Evolutionary conservation across 2,888 invertebrate species (phyloP), one percentile per base, ranked within the genome.

Genomic region (Erannis defoliaria): DNA sequence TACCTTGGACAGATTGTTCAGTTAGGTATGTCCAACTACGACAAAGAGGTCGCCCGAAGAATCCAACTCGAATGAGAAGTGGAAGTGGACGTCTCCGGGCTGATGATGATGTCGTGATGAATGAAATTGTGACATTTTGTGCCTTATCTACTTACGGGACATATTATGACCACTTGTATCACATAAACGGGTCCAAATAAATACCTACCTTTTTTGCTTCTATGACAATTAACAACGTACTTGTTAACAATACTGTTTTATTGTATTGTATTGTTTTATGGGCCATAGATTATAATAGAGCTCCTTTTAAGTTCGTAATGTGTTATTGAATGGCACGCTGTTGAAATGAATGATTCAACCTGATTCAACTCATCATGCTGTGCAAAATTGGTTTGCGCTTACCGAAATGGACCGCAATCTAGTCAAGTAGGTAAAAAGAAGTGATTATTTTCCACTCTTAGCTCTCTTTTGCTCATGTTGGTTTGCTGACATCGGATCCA

Each of bases 191-290:
- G 56, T 6, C 29, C 16, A 37, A 46, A 38, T 18, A 14, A 43
- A 16, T 37, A 29, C 16, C 26, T 4, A 16, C 10, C 29, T 6
- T 10, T 29, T 45, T 45, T 45, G 16, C 5, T 45, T 26, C 16
- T 43, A 14, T 23, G 21, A 43, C 23, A 0, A 43, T 19, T 4
- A 14, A 42, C 8, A 14, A 43, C 2, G 14, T 14, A 18, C 21
- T 46, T 31, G 31, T 37, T 9, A 21, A 51, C 51, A 51, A 51
- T 51, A 51, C 40, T 29, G 40, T n/a, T 1, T 19, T 51, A n/a
- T n/a, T n/a, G n/a, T n/a, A n/a, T n/a, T n/a, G n/a, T n/a, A n/a
- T 42, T 2, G 23, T 49, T 49, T 35, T 37, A 49, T 35, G 26
- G 8, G 26, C 9, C n/a, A n/a, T n/a, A n/a, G 40, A 31, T 12